Evolutionary conservation across 2,888 invertebrate genomes (phyloP), one percentile per base, ranked within the genome.

Genomic region (Torymus texanus): DNA sequence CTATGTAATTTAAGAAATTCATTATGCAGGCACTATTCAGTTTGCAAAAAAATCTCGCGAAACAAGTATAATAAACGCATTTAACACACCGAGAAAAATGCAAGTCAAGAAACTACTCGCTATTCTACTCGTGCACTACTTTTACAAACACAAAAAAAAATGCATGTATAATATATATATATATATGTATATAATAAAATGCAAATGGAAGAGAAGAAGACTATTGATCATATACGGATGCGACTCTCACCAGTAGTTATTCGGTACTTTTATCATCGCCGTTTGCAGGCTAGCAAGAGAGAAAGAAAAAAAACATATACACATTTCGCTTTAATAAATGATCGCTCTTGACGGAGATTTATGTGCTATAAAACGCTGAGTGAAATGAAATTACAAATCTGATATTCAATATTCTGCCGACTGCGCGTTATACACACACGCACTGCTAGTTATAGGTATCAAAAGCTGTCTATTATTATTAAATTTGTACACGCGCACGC

Each of bases 241-340:
- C 66, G 77, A 66, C 85, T 87, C 87, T 87, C 86, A 87, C 87
- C 86, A 80, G 84, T 84, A 66, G 18, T 86, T 84, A 83, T 85
- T 85, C 83, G 83, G 86, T 81, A 84, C 84, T 84, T 84, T 83
- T 84, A 85, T 79, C 80, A 85, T 85, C 86, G 86, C 84, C 82
- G 85, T 85, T 83, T 87, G 87, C 82, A 85, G 84, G 86, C 86
- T 87, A 87, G 87, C 78, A 87, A 86, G 81, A 84, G 85, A 82
- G 29, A 41, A 8, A 41, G 21, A 41, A 41, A 41, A 41, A 41
- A 41, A 41, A 41, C 41, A 86, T 82, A 86, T 82, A 87, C 77
- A 85, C 58, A 75, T 59, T 75, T 59, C 62, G 16, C 21, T 74
- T 79, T 71, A 75, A 61, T 56, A 74, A 74, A 75, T 55, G 11